phyloP scores from a whole-genome alignment of 1,140 invertebrate species.

The Thaumetopoea pityocampa region DNA sequence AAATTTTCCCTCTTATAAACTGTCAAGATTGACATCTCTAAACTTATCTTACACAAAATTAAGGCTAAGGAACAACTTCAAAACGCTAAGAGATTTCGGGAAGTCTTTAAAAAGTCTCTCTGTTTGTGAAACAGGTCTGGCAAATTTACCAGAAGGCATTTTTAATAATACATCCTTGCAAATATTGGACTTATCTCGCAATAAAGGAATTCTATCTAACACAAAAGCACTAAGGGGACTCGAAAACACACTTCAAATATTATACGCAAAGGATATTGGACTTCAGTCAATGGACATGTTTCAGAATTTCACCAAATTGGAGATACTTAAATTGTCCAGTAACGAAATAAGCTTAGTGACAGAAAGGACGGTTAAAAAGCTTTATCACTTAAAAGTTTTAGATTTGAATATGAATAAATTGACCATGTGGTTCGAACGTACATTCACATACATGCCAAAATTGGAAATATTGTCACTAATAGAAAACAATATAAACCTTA shows the following conservation, averaged over 20 bases:
- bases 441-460: slow-evolving; percentile 48
- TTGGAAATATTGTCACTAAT: slow-evolving; percentile 63
- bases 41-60: slow-evolving; percentile 74
- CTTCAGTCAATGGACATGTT: slow-evolving; percentile 55
- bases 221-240: slow-evolving; percentile 44
- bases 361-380: slow-evolving; percentile 22
- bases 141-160: slow-evolving; percentile 37
- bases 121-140: slow-evolving; percentile 68
- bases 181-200: slow-evolving; percentile 75
- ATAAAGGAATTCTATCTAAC: slow-evolving; percentile 36
- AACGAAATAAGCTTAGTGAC: slow-evolving; percentile 67
- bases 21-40: slow-evolving; percentile 60
- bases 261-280: slow-evolving; percentile 65
- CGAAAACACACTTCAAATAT: slow-evolving; percentile 55
- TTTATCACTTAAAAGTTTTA: slow-evolving; percentile 65
- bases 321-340: slow-evolving; percentile 55
- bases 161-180: slow-evolving; percentile 63
- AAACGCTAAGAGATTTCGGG: slow-evolving; percentile 49
- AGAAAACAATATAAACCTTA: slow-evolving; percentile 75
- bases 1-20: slow-evolving; percentile 39
- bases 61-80: slow-evolving; percentile 43
- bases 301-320: slow-evolving; percentile 48
- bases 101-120: slow-evolving; percentile 65
- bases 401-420: slow-evolving; percentile 74
- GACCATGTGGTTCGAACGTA: slow-evolving; percentile 63